Evolutionary conservation across 2,888 invertebrate genomes (phyloP).

Genomic region (Drosophila affinis): DNA sequence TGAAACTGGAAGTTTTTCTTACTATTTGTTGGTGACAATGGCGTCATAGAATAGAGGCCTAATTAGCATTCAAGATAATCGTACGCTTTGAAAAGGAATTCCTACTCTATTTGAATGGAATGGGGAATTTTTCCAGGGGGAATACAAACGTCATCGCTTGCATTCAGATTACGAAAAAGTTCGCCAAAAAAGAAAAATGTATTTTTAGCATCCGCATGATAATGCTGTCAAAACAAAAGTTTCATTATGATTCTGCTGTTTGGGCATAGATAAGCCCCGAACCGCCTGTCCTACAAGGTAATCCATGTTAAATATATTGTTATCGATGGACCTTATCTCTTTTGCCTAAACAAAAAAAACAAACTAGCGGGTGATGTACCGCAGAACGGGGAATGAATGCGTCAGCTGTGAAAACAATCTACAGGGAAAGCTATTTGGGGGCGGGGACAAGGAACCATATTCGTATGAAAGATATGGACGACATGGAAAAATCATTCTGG

Average conservation of each 20-base stretch:
- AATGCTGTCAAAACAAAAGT: constrained; percentile 45
- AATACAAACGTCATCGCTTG: constrained; percentile 31
- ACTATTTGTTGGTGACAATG: constrained; percentile 25
- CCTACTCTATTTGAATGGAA: constrained; percentile 30
- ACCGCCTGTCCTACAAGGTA: constrained; percentile 50
- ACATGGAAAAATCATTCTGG: no score
- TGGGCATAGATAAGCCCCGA: constrained; percentile 28
- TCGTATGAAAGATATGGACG: no score
- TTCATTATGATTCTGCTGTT: constrained; percentile 39
- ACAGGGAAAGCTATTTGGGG: neutral
- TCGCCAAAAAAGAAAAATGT: constrained; percentile 1
- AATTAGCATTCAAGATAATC: constrained; percentile 42
- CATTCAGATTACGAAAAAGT: constrained; percentile 32
- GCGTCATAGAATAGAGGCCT: constrained; percentile 24
- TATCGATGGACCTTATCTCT: constrained; percentile 66
- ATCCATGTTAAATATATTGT: constrained; percentile 62
- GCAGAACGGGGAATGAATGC: constrained; percentile 38
- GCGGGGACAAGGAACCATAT: no score
- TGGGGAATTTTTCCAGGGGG: constrained; percentile 36
- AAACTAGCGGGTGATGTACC: constrained; percentile 51
- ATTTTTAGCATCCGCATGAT: constrained; percentile 37
- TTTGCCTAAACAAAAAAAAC: constrained; percentile 15
- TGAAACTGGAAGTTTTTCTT: constrained; percentile 3
- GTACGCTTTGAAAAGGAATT: constrained; percentile 21
- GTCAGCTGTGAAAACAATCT: constrained; percentile 35